Base-by-base conservation (phyloP, 2,888 invertebrate genomes). In the Keiferia lycopersicella region DNA sequence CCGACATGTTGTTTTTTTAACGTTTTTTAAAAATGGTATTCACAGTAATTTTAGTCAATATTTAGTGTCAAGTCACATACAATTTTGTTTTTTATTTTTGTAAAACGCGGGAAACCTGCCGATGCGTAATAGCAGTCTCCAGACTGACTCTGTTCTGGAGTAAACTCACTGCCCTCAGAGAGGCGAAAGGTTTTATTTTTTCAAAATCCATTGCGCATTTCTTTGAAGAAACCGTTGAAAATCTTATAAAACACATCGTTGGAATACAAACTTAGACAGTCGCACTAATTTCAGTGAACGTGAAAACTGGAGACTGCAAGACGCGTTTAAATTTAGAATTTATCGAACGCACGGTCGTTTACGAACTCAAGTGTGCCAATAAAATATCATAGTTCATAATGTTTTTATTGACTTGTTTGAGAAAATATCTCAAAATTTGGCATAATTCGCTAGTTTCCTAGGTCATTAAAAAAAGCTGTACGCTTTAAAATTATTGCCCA, bases 291-390 rank as follows among this genome's bases (percentile, higher is more conserved):
- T 50, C 50, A 22, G 18, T 20, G 18, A 20, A 26, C 12, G 12
- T 30, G 53, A 53, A 26, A 53, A 61, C 60, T 61, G 61, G 61
- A 83, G 83, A 82, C 82, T 78, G 80, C 78, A 79, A 80, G 83
- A 77, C 84, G 78, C 72, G 65, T 62, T 61, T 82, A 82, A 77
- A 76, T 79, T 77, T 78, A 79, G 79, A 69, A 62, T 66, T 64
- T 73, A 82, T 82, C 77, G 81, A 81, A 76, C 78, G 72, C 79
- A 79, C 80, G 79, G n/a, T 22, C 60, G 39, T 61, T 60, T 22
- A 26, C 61, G 7, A 12, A 61, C 34, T 26, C 50, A 18, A 34
- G 61, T 61, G 61, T 34, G 61, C 61, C 50, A 61, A 61, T 61
- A n/a, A n/a, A n/a, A 61, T 20, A n/a, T 14, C 16, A 61, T 61